Conservation (phyloP, 53 echinoderm and acorn worm species). For the Paracentrotus lividus region DNA sequence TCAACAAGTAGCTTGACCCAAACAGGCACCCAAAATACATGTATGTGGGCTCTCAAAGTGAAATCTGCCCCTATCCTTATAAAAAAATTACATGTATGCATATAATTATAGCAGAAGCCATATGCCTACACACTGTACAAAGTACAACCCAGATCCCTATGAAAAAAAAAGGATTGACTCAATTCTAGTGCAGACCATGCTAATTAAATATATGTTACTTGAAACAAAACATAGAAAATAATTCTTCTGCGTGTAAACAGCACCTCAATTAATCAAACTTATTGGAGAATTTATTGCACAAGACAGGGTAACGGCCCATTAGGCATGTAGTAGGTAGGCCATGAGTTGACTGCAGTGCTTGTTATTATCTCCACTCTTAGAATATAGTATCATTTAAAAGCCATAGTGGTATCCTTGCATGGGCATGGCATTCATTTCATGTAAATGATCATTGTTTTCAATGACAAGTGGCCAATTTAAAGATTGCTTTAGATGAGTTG, state of each 20-base stretch:
- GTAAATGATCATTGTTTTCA: neutral
- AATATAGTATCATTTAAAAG: neutral
- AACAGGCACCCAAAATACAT: too few relatives aligned
- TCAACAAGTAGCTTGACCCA: too few relatives aligned
- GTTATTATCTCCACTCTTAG: neutral
- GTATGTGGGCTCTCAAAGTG: too few relatives aligned
- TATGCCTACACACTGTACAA: too few relatives aligned
- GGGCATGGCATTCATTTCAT: neutral
- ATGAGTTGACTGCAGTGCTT: neutral
- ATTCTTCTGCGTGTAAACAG: neutral
- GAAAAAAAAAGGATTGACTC: too few relatives aligned
- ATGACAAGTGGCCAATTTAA: neutral
- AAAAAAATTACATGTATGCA: too few relatives aligned
- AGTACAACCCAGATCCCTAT: too few relatives aligned
- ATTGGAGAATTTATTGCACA: neutral
- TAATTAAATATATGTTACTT: neutral
- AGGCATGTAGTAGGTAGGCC: constrained; percentile 28
- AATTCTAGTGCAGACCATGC: too few relatives aligned
- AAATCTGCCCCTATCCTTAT: too few relatives aligned
- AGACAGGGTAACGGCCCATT: neutral
- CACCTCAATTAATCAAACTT: constrained; percentile 45
- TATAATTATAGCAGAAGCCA: too few relatives aligned
- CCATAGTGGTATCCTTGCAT: neutral
- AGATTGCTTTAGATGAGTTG: too few relatives aligned
- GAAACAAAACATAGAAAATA: neutral